These are phyloP conservation scores for Cygnus buccinator DNA, from an alignment of 2,113 vertebrate genomes.

Conservation along the genomic window DNA sequence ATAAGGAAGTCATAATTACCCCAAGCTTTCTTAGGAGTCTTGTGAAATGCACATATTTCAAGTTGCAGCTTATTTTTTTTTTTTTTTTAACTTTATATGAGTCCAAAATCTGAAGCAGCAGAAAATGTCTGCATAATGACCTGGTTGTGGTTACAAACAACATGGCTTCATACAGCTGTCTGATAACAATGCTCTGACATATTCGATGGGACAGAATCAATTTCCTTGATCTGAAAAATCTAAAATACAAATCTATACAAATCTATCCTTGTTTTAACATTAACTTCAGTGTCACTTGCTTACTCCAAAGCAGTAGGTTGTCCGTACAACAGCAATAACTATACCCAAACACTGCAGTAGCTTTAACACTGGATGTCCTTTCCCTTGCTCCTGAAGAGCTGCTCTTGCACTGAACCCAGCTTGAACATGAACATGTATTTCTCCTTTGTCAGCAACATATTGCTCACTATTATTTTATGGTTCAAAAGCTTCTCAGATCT, in stretches of 20 bases:
- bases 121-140: not conserved
- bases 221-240: not conserved
- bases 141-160: not conserved
- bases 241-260: not conserved
- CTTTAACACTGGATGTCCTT: not conserved
- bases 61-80: not conserved
- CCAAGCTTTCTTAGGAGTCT: not conserved
- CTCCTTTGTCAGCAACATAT: not conserved
- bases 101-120: not conserved
- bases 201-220: not conserved
- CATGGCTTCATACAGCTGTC: not conserved
- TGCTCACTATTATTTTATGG: not conserved
- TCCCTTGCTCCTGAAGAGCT: not conserved
- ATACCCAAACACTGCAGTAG: not conserved
- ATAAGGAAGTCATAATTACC: not conserved
- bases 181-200: not conserved
- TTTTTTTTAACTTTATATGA: not conserved
- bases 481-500: not conserved
- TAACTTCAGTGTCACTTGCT: not conserved
- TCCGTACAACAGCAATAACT: not conserved
- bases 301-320: not conserved
- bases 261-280: not conserved
- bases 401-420: rapidly evolving
- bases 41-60: not conserved
- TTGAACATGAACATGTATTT: not conserved